Conservation (phyloP, 1,140 invertebrate genomes). For the Drosophila simulans region DNA sequence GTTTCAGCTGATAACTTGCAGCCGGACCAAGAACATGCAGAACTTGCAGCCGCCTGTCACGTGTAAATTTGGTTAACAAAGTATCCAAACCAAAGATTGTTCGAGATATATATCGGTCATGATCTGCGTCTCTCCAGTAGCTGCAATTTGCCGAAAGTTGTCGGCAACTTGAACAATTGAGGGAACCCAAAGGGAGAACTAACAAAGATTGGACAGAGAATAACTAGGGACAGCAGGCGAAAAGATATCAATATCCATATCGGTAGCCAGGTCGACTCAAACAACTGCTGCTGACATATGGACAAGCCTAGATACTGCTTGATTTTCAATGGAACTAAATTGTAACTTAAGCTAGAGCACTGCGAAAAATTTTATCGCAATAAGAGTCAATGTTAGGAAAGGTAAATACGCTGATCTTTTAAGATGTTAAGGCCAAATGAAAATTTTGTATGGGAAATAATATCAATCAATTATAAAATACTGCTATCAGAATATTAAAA, state of each 20-base stretch:
- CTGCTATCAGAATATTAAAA: too few relatives aligned
- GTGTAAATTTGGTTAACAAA: conserved; percentile 68
- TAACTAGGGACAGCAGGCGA: conserved; percentile 41
- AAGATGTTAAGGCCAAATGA: too few relatives aligned
- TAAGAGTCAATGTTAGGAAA: too few relatives aligned
- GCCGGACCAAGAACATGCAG: conserved; percentile 37
- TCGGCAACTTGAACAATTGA: conserved; percentile 50
- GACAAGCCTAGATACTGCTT: conserved; percentile 27
- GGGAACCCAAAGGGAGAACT: conserved; percentile 25
- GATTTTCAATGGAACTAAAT: conserved; percentile 61
- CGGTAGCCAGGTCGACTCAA: conserved; percentile 66
- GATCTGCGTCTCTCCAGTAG: conserved; percentile 4
- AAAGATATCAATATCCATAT: conserved; percentile 43
- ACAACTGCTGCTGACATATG: conserved; percentile 76
- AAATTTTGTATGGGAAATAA: too few relatives aligned
- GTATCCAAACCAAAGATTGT: conserved; percentile 31
- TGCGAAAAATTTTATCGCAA: not conserved
- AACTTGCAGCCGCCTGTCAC: conserved; percentile 34
- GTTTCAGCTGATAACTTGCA: conserved; percentile 52
- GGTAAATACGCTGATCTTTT: too few relatives aligned
- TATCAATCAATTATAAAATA: too few relatives aligned
- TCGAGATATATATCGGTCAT: conserved; percentile 14
- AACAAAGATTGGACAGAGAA: conserved; percentile 54
- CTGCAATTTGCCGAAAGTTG: conserved; percentile 60
- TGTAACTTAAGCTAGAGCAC: conserved; percentile 45